These are phyloP conservation scores for Varanus komodoensis DNA, from an alignment of 2,113 vertebrate genomes.

Conservation along the genomic window DNA sequence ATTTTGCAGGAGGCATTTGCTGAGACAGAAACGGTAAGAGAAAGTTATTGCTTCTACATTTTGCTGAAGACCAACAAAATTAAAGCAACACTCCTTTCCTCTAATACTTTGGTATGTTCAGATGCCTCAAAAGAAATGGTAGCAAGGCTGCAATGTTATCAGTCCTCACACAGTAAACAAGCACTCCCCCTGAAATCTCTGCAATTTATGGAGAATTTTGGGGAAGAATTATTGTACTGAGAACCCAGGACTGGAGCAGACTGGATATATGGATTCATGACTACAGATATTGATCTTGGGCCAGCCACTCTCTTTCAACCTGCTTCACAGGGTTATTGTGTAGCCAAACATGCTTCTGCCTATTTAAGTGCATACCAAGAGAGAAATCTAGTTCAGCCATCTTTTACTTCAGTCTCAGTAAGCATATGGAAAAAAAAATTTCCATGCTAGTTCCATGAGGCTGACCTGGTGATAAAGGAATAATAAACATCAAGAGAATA, in stretches of 20 bases:
- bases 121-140: neutral
- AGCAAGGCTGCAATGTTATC: too few relatives aligned
- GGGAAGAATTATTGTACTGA: neutral
- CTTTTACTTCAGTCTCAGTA: slow-evolving; percentile 7
- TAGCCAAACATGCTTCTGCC: neutral
- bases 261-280: neutral
- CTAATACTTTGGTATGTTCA: neutral
- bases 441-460: slow-evolving; percentile 10
- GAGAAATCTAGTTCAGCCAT: neutral
- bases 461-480: neutral
- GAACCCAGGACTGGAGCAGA: neutral
- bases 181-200: too few relatives aligned
- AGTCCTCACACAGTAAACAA: neutral
- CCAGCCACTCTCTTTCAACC: neutral
- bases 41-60: neutral
- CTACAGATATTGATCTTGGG: neutral
- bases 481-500: accelerated
- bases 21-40: neutral
- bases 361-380: neutral
- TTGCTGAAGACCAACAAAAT: neutral
- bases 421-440: slow-evolving; percentile 17
- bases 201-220: neutral
- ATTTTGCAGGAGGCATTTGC: neutral
- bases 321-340: neutral
- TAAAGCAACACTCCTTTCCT: neutral